A percentile compares a stretch with the other conserved stretches of the same genome.
Evolutionary conservation across 2,113 vertebrate genomes (phyloP).

Genomic region (Hippocampus abdominalis): DNA sequence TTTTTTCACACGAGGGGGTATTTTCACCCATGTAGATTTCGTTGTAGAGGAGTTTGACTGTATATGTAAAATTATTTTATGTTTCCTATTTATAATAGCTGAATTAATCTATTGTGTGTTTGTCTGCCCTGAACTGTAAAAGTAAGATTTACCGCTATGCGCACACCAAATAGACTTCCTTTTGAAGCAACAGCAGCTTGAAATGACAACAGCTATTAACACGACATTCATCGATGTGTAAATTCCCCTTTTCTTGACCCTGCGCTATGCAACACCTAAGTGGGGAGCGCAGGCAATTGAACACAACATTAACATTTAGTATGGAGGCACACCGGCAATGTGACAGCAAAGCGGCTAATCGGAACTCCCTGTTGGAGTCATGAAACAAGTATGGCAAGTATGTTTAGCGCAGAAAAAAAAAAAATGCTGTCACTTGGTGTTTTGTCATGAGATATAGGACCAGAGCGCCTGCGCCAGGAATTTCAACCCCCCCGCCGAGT

Average conservation of each 20-base stretch:
- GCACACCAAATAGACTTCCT: too few species aligned
- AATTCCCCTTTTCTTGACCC: constrained; percentile 17
- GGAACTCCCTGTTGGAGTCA: constrained; percentile 3
- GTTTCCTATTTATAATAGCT: too few species aligned
- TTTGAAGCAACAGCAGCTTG: background rate
- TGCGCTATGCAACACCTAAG: background rate
- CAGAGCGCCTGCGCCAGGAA: constrained; percentile 31
- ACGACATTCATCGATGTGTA: background rate
- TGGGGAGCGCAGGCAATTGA: background rate
- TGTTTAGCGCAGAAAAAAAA: constrained; percentile 25
- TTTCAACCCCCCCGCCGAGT: constrained; percentile 24
- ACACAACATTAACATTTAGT: constrained; percentile 10
- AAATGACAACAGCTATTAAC: background rate
- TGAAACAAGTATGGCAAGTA: constrained; percentile 11
- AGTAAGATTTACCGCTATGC: too few species aligned
- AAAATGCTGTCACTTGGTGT: constrained; percentile 19
- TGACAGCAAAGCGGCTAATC: background rate
- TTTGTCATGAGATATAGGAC: constrained; percentile 26
- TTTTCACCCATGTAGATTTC: too few species aligned
- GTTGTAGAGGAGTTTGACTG: too few species aligned
- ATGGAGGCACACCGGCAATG: constrained; percentile 5
- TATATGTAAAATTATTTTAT: too few species aligned
- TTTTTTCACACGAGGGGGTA: too few species aligned
- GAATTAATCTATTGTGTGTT: background rate
- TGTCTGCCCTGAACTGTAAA: background rate